Conservation (phyloP, 2,113 vertebrate species). For the Synchiropus splendidus region DNA sequence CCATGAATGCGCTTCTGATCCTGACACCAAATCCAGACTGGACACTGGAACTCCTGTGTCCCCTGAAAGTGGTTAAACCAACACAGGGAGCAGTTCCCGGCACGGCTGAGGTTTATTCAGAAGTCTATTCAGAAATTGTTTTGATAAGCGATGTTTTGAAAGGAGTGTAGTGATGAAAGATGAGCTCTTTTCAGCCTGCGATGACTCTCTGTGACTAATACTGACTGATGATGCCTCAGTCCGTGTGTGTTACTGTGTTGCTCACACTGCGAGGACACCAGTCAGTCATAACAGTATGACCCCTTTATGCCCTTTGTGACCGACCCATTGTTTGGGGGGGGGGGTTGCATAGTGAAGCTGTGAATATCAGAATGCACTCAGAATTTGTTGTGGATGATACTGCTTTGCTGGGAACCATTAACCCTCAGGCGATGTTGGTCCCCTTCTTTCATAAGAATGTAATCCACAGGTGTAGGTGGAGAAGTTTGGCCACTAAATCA, state of each 20-base stretch:
- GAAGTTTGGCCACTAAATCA: too few relatives aligned
- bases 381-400: too few relatives aligned
- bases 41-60: slow-evolving; percentile 5
- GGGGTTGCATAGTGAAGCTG: too few relatives aligned
- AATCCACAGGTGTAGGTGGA: too few relatives aligned
- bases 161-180: slow-evolving; percentile 49
- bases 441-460: too few relatives aligned
- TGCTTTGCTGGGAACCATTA: too few relatives aligned
- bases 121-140: slow-evolving; percentile 39
- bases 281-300: too few relatives aligned
- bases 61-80: slow-evolving; percentile 12
- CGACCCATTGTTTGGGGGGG: too few relatives aligned
- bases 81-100: slow-evolving; percentile 20
- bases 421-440: too few relatives aligned
- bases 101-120: slow-evolving; percentile 37
- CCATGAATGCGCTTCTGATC: slow-evolving; percentile 3
- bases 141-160: slow-evolving; percentile 54
- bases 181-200: slow-evolving; percentile 33
- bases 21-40: slow-evolving; percentile 2
- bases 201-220: slow-evolving; percentile 32
- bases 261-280: background rate
- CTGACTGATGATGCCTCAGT: slow-evolving; percentile 31
- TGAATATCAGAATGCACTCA: too few relatives aligned
- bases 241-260: slow-evolving; percentile 1
- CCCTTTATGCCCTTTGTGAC: too few relatives aligned